Evolutionary conservation across 23 tunicate species (phyloP), one percentile per base, ranked within the genome.

Genomic region (Trididemnum nubilum): DNA sequence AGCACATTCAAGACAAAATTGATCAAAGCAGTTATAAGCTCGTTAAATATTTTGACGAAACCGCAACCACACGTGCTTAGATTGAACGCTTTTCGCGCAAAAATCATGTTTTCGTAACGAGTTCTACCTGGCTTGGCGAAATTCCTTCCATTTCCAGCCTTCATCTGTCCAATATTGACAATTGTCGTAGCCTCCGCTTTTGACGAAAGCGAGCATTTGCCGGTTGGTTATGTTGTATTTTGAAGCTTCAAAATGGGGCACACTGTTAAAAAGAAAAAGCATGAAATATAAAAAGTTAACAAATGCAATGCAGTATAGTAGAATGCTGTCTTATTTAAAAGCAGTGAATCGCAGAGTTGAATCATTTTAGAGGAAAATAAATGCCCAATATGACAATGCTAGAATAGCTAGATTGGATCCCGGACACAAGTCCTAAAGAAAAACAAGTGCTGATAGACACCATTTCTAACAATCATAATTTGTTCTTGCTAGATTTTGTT

Each of bases 191-290:
- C 97, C 97, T 19, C 85, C 92, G 26, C 40, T 78, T 79, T 83
- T 22, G n/a, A 92, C 67, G 66, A 92, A 92, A 34, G 67, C 77
- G 70, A 86, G 33, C 82, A 82, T 87, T 71, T 92, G 88, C 25
- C 97, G 64, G 78, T 92, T 92, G 31, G 97, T 92, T 23, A 92
- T 84, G 51, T 26, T 84, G 86, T 82, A 92, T 64, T 92, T 92
- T 15, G 97, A 86, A 21, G 88, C 92, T 66, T 86, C 92, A 51
- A 92, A 92, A 75, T 72, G 63, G 1, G 97, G 91, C 39, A 92
- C 92, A 37, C 58, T 73, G 58, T 39, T 29, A 2, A 27, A 5
- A 61, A n/a, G n/a, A 3, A 61, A 61, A n/a, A 61, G 3, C 26
- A 21, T 61, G 26, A 61, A 61, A 26, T 44, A 44, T 44, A 44